Base-by-base conservation (phyloP, 64 coral and sea anemone genomes). In the Acropora yongei region DNA sequence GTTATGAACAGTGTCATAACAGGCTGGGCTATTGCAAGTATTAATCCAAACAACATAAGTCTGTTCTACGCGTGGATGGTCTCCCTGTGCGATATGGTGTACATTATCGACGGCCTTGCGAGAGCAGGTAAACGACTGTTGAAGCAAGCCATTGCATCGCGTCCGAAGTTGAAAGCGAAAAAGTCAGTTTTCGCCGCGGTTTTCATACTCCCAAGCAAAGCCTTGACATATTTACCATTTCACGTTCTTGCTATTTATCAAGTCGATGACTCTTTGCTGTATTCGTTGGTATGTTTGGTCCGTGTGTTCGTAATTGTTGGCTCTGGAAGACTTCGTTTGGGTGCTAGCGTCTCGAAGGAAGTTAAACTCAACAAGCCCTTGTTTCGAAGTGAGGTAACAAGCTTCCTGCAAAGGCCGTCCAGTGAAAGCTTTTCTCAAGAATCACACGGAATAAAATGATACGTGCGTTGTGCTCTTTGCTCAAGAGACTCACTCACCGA, bases 51-150 rank as follows among this genome's bases (percentile, higher is more conserved):
- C 46, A 74, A 69, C 18, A 6, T 57, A 19, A 90, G 83, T 55
- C 60, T 94, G 68, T 44, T 89, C 1, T 82, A 89, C 19, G 87
- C 87, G 20, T 79, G 86, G 87, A 1, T 90, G 19, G 92, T 94
- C 2, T 94, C 75, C 69, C 13, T 89, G 17, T 94, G 92, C 20
- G 92, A 94, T 68, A 74, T 80, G 44, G 50, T 94, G 45, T 94
- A 94, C 55, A 66, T 94, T 1, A 82, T 44, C 8, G 92, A 94
- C 47, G 76, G 55, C 6, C 74, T 82, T 19, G 51, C 87, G 2
- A 16, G 92, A 6, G 44, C 7, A 71, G 10, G 41, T 6, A 85
- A 71, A 45, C 82, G 82, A 39, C 11, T 85, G 2, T 11, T 47
- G 57, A 43, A 10, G 17, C 18, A 65, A 49, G 17, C 4, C 12